Evolutionary conservation across 2,797 vertebrate species (phyloP).

Genomic region (Myotis planiceps): DNA sequence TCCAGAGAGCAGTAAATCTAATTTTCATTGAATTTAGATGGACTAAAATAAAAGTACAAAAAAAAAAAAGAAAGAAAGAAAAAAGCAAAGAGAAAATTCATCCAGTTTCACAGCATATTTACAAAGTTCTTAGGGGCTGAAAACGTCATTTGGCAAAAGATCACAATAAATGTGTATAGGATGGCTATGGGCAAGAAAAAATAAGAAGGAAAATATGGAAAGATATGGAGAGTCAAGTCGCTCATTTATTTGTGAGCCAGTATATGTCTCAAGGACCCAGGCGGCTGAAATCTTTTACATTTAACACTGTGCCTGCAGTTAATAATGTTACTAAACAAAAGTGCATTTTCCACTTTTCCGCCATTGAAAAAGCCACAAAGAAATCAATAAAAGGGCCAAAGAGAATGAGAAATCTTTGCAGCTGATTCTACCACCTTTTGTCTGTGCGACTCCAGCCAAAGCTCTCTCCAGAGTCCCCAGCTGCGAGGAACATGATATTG

Average conservation of each 20-base stretch:
- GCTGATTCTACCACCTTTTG: background rate
- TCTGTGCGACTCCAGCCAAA: background rate
- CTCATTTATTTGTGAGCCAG: background rate
- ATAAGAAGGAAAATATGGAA: background rate
- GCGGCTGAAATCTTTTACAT: background rate
- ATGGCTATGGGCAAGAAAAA: background rate
- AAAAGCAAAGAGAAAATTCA: background rate
- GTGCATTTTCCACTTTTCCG: background rate
- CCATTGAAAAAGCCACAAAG: background rate
- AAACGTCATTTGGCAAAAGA: background rate
- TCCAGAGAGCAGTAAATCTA: background rate
- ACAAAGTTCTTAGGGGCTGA: background rate
- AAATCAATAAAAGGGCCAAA: background rate
- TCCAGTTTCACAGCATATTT: background rate
- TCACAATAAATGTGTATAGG: background rate
- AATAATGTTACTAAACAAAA: background rate
- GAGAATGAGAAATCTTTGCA: background rate
- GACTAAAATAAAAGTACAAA: background rate
- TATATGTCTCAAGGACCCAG: background rate
- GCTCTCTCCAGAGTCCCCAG: constrained; percentile 13
- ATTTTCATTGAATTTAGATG: background rate
- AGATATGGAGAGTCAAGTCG: background rate
- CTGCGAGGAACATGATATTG: constrained; percentile 48
- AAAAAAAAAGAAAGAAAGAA: background rate
- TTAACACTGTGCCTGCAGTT: background rate